These are phyloP conservation scores for Todiramphus chloris DNA, from an alignment of 2,113 vertebrate species.

Conservation along the genomic window DNA sequence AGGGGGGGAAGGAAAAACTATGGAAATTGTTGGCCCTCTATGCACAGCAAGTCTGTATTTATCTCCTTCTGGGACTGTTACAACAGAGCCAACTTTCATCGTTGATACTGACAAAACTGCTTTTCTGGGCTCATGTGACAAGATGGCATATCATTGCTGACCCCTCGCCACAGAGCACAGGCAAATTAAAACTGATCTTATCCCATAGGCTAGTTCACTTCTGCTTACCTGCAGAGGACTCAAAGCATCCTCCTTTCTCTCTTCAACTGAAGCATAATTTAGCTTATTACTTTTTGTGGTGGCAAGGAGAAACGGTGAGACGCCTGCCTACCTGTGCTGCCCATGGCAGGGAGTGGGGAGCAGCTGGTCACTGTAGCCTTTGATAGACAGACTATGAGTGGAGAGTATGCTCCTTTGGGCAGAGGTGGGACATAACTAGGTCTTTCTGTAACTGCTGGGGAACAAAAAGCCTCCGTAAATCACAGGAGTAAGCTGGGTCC, in stretches of 20 bases:
- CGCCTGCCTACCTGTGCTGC: background rate
- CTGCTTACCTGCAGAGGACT: background rate
- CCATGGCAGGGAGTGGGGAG: background rate
- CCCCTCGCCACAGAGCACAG: background rate
- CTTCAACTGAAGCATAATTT: background rate
- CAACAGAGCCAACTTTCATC: background rate
- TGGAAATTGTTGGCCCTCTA: background rate
- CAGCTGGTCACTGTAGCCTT: background rate
- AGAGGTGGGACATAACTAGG: background rate
- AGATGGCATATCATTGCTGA: background rate
- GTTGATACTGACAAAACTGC: background rate
- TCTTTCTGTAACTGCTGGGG: background rate
- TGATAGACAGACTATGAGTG: background rate
- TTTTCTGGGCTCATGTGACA: background rate
- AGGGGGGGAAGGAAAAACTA: background rate
- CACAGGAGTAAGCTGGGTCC: background rate
- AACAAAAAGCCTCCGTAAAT: background rate
- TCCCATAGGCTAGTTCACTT: background rate
- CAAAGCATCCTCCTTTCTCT: background rate
- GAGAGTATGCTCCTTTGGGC: fast-evolving
- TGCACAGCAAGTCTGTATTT: background rate
- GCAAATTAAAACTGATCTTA: background rate
- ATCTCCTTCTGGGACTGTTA: background rate
- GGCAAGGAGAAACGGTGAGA: background rate
- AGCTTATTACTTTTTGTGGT: background rate